A percentile compares a stretch with the other conserved stretches of the same genome.
phyloP scores from a whole-genome alignment of 1,140 invertebrate species.

The Adelges cooleyi region DNA sequence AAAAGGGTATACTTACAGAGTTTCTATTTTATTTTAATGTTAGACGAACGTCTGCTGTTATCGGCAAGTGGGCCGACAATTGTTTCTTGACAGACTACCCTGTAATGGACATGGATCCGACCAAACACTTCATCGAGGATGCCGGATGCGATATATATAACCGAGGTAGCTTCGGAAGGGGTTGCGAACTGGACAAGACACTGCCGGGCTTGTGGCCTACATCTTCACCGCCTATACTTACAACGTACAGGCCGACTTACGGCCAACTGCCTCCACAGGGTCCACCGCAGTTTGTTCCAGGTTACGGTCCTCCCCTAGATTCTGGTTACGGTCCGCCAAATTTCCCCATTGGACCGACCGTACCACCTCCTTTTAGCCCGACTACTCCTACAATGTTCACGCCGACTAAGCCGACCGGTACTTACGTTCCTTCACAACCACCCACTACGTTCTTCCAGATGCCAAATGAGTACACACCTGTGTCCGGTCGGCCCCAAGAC shows the following conservation, averaged over 20 bases:
- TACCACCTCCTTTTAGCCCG: constrained; percentile 12
- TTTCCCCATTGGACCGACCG: neutral
- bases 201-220: neutral
- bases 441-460: neutral
- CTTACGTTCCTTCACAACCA: neutral
- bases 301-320: constrained; percentile 2
- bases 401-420: neutral
- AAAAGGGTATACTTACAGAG: too few relatives aligned
- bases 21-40: too few relatives aligned
- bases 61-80: constrained; percentile 51
- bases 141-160: constrained; percentile 60
- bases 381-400: neutral
- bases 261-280: neutral
- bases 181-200: constrained; percentile 53
- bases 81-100: constrained; percentile 62
- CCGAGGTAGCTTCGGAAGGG: constrained; percentile 61
- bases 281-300: neutral
- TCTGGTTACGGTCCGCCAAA: neutral
- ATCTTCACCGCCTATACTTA: neutral
- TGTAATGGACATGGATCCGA: constrained; percentile 47
- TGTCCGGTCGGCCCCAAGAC: neutral
- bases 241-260: neutral
- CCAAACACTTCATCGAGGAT: constrained; percentile 46
- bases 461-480: neutral
- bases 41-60: constrained; percentile 51